These are phyloP conservation scores for Gari tellinella DNA, from an alignment of 2,888 invertebrate species.

Conservation along the genomic window DNA sequence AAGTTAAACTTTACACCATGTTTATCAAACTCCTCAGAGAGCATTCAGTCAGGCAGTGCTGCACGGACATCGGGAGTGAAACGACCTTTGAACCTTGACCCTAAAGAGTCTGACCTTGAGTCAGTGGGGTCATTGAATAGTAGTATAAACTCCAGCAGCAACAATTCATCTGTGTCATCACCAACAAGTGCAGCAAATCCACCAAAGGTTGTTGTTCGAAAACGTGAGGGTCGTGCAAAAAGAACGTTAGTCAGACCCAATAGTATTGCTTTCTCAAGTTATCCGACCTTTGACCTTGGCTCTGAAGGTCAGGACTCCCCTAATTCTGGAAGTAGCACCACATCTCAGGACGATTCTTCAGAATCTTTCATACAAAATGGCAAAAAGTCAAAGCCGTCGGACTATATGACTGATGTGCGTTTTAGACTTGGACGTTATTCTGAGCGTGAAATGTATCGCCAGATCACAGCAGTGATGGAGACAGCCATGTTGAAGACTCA, in stretches of 20 bases:
- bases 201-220: slow-evolving; percentile 72
- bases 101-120: slow-evolving; percentile 57
- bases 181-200: slow-evolving; percentile 38
- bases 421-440: slow-evolving; percentile 73
- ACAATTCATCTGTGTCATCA: slow-evolving; percentile 60
- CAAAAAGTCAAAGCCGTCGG: slow-evolving; percentile 73
- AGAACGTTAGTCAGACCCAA: slow-evolving; percentile 79
- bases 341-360: slow-evolving; percentile 75
- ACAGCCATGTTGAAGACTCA: slow-evolving; percentile 78
- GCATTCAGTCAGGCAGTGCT: slow-evolving; percentile 22
- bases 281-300: slow-evolving; percentile 80
- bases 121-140: slow-evolving; percentile 55
- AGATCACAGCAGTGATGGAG: slow-evolving; percentile 80
- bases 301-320: slow-evolving; percentile 71
- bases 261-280: slow-evolving; percentile 83
- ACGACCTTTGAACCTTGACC: slow-evolving; percentile 56
- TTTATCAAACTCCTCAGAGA: slow-evolving; percentile 67
- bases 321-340: slow-evolving; percentile 66
- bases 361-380: slow-evolving; percentile 71
- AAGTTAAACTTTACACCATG: slow-evolving; percentile 83
- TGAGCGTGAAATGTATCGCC: slow-evolving; percentile 76
- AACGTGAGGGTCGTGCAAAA: slow-evolving; percentile 77
- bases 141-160: slow-evolving; percentile 39
- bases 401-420: slow-evolving; percentile 61
- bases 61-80: slow-evolving; percentile 41